These are phyloP conservation scores for Geopemphigus sp. DNA, from an alignment of 1,140 invertebrate genomes.

Conservation along the genomic window DNA sequence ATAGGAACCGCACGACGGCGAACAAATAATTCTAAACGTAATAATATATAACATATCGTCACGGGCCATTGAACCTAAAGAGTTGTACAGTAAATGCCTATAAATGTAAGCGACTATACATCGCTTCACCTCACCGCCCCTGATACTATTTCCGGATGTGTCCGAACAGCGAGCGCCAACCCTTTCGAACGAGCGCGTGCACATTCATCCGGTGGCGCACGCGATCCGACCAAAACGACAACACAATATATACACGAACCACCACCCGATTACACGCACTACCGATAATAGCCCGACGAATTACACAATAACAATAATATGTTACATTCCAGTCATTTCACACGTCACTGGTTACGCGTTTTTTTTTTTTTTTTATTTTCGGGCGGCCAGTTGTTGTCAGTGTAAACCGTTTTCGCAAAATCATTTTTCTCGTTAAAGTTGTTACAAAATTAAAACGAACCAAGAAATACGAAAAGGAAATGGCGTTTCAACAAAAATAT, in stretches of 20 bases:
- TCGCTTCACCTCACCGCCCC: not conserved
- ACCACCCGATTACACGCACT: conserved; percentile 42
- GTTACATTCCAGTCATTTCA: conserved; percentile 31
- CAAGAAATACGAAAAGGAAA: too few relatives aligned
- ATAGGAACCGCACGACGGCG: too few relatives aligned
- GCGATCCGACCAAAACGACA: conserved; percentile 30
- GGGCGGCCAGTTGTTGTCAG: not conserved
- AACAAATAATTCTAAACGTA: conserved; percentile 5
- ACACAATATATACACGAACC: conserved; percentile 2
- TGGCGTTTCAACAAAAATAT: too few relatives aligned
- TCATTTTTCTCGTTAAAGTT: not conserved
- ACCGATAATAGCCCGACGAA: conserved; percentile 3
- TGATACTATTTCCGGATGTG: conserved; percentile 12
- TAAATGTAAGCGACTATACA: not conserved
- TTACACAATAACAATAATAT: conserved; percentile 24
- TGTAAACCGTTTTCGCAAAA: not conserved
- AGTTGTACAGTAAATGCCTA: not conserved
- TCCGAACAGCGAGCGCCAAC: not conserved
- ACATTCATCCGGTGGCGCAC: conserved; percentile 32
- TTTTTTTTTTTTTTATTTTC: too few relatives aligned
- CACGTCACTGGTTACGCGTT: not conserved
- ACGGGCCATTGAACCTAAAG: conserved; percentile 7
- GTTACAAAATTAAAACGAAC: too few relatives aligned
- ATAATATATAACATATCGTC: not conserved
- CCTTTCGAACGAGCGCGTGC: conserved; percentile 29